A percentile compares a stretch with the other conserved stretches of the same genome.
Evolutionary conservation across 2,113 vertebrate genomes (phyloP).

Genomic region (Candoia aspera): DNA sequence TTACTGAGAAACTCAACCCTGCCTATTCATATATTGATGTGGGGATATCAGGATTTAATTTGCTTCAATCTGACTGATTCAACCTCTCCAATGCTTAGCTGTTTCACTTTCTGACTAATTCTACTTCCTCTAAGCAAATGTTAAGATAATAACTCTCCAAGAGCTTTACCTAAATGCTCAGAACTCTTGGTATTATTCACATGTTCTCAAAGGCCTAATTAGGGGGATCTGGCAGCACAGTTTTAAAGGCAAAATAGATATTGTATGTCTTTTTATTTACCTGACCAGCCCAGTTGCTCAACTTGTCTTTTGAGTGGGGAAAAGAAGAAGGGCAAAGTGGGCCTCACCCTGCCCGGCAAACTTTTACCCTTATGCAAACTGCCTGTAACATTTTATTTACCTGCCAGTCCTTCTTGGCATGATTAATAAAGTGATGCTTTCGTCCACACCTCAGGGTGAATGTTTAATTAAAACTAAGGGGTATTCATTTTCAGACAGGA

Average conservation of each 20-base stretch:
- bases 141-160: slow-evolving; percentile 74
- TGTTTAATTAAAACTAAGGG: slow-evolving; percentile 60
- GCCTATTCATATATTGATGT: not conserved
- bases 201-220: slow-evolving; percentile 77
- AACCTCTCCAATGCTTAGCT: slow-evolving; percentile 30
- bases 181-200: slow-evolving; percentile 63
- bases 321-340: not conserved
- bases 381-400: slow-evolving; percentile 13
- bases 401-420: slow-evolving; percentile 28
- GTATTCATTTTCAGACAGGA: slow-evolving; percentile 61
- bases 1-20: not conserved
- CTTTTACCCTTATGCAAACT: slow-evolving; percentile 5
- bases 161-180: slow-evolving; percentile 63
- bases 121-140: slow-evolving; percentile 49
- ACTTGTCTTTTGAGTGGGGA: slow-evolving; percentile 46
- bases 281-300: slow-evolving; percentile 51
- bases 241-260: slow-evolving; percentile 61
- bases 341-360: not conserved
- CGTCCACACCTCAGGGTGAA: slow-evolving; percentile 20
- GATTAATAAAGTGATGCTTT: slow-evolving; percentile 2
- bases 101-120: slow-evolving; percentile 45
- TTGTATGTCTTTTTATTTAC: slow-evolving; percentile 59
- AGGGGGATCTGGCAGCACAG: slow-evolving; percentile 65
- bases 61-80: not conserved
- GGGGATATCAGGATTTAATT: not conserved